Evolutionary conservation across 2,888 invertebrate genomes (phyloP), one percentile per base, ranked within the genome.

Genomic region (Heteromurus nitidus): DNA sequence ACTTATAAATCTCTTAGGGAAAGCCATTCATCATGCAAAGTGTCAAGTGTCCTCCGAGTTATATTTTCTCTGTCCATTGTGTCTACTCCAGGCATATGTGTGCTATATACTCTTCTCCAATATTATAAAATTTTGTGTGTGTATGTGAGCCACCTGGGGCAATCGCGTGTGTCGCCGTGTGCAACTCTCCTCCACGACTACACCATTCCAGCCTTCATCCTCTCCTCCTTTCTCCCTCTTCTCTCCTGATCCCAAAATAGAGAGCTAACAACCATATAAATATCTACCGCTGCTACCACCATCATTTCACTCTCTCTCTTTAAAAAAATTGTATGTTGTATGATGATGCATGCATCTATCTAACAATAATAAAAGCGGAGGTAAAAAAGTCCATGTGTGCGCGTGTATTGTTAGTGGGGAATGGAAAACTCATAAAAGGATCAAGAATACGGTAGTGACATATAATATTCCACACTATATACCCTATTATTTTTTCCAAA

Each of bases 21-120:
- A 87, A 87, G 86, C 87, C 86, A 87, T 87, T 86, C 87, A 87
- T 87, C 87, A 87, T 87, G 85, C 85, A 87, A 85, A 86, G 87
- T 87, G 87, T 87, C 87, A 87, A 87, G 86, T 86, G 85, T 87
- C 87, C 84, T 84, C 83, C 74, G 83, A 84, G 80, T 84, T 83
- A 80, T 70, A 85, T 76, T 76, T 76, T 76, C 76, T 73, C 69
- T 87, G 86, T 87, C 86, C 86, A 86, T 86, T 86, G 85, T 30
- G 31, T 76, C n/a, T n/a, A n/a, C n/a, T n/a, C n/a, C n/a, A n/a
- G n/a, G 47, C 76, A 76, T 68, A 76, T 76, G 76, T 76, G 58
- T 75, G 31, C 65, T 42, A 60, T 60, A 72, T 60, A 72, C 44
- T 60, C 36, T 44, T 44, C 16, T n/a, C 36, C 36, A 13, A 47